Evolutionary conservation across 2,113 vertebrate genomes (phyloP).

Genomic region (Lanius collurio): DNA sequence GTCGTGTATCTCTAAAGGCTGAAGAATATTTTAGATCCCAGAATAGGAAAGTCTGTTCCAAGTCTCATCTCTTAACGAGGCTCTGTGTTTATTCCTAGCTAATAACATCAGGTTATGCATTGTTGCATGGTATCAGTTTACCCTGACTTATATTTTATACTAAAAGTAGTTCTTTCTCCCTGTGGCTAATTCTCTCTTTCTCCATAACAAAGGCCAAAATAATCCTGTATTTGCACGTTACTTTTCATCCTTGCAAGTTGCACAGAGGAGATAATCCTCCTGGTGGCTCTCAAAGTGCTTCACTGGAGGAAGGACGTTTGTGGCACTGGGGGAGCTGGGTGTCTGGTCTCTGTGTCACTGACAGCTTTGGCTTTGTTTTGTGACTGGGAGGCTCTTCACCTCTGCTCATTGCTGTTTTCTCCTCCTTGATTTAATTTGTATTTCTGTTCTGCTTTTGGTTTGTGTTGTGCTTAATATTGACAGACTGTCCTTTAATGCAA

Average conservation of each 20-base stretch:
- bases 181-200: neutral
- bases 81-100: neutral
- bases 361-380: neutral
- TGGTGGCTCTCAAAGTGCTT: neutral
- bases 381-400: neutral
- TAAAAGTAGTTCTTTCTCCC: neutral
- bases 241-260: neutral
- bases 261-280: neutral
- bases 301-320: neutral
- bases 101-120: neutral
- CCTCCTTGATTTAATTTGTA: neutral
- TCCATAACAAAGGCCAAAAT: neutral
- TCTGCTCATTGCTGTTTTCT: neutral
- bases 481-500: neutral
- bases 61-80: neutral
- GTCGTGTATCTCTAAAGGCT: neutral
- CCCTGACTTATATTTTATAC: neutral
- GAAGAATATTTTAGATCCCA: neutral
- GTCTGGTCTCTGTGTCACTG: neutral
- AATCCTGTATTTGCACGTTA: fast-evolving
- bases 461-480: neutral
- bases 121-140: neutral
- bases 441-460: neutral
- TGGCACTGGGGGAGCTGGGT: neutral
- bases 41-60: neutral